Conservation (phyloP, 2,113 vertebrate species). For the Narcine bancroftii region DNA sequence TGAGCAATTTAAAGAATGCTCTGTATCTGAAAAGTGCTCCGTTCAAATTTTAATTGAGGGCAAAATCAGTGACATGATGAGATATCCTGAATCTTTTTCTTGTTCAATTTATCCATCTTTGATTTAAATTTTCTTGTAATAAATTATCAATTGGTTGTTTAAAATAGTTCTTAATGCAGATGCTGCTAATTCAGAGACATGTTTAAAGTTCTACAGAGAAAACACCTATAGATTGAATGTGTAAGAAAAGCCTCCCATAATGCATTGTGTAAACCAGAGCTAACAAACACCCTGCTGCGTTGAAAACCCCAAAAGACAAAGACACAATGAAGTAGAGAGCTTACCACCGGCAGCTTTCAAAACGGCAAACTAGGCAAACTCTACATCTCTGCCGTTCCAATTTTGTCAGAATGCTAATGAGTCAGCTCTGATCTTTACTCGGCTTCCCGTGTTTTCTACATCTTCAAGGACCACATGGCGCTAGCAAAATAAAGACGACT, state of each 20-base stretch:
- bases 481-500: conserved; percentile 98
- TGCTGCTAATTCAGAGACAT: conserved; percentile 24
- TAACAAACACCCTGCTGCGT: conserved; percentile 74
- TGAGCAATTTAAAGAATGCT: conserved; percentile 7
- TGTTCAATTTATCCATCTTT: neutral
- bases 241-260: conserved; percentile 76
- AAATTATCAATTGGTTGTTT: neutral
- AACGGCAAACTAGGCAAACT: conserved; percentile 75
- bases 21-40: conserved; percentile 5
- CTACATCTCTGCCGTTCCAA: conserved; percentile 86
- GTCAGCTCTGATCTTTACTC: conserved; percentile 95
- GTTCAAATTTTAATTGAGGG: neutral
- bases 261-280: conserved; percentile 73
- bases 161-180: conserved; percentile 16
- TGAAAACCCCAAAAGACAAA: conserved; percentile 80
- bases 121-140: neutral
- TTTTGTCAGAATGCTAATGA: conserved; percentile 97
- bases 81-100: neutral
- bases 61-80: neutral
- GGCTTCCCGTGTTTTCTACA: conserved; percentile 97
- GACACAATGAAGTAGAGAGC: conserved; percentile 82
- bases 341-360: conserved; percentile 74
- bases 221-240: conserved; percentile 56
- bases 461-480: conserved; percentile 99
- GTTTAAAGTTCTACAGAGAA: conserved; percentile 33